phyloP scores from a whole-genome alignment of 2,888 invertebrate genomes.

The Orthonevra nobilis region DNA sequence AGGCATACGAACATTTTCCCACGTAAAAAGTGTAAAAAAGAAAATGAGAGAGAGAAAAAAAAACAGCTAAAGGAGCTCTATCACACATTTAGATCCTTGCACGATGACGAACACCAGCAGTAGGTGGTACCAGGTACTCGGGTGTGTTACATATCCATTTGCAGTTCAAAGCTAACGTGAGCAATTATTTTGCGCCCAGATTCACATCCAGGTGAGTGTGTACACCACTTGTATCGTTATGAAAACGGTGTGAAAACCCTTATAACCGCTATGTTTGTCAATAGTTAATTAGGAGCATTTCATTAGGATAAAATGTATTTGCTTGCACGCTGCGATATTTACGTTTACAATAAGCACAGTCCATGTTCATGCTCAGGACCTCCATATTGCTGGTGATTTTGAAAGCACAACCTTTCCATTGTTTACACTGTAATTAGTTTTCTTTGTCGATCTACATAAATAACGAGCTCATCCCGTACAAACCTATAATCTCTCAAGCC shows the following conservation, averaged over 20 bases:
- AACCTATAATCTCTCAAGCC: slow-evolving; percentile 25
- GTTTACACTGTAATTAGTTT: slow-evolving; percentile 49
- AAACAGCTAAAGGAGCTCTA: slow-evolving; percentile 26
- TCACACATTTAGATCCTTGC: slow-evolving; percentile 15
- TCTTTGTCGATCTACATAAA: slow-evolving; percentile 42
- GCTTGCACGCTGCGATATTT: slow-evolving; percentile 30
- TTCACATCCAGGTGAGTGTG: slow-evolving; percentile 46
- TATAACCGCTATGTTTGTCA: slow-evolving; percentile 42
- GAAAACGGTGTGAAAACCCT: slow-evolving; percentile 44
- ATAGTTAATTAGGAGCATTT: slow-evolving; percentile 52
- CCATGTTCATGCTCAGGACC: neutral
- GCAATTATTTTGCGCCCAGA: slow-evolving; percentile 42
- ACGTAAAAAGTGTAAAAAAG: no score
- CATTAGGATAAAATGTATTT: slow-evolving; percentile 46
- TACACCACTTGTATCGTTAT: slow-evolving; percentile 42
- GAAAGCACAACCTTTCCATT: slow-evolving; percentile 19
- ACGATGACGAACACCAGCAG: slow-evolving; percentile 3
- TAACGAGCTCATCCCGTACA: slow-evolving; percentile 20
- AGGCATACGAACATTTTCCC: neutral
- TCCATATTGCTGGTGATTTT: neutral
- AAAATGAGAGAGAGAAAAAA: no score
- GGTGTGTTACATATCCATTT: slow-evolving; percentile 3
- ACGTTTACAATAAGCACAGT: slow-evolving; percentile 13
- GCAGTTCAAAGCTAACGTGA: slow-evolving; percentile 33
- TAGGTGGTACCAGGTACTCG: no score